Base-by-base conservation (phyloP, 2,888 invertebrate genomes). In the Parasteatoda lunata region DNA sequence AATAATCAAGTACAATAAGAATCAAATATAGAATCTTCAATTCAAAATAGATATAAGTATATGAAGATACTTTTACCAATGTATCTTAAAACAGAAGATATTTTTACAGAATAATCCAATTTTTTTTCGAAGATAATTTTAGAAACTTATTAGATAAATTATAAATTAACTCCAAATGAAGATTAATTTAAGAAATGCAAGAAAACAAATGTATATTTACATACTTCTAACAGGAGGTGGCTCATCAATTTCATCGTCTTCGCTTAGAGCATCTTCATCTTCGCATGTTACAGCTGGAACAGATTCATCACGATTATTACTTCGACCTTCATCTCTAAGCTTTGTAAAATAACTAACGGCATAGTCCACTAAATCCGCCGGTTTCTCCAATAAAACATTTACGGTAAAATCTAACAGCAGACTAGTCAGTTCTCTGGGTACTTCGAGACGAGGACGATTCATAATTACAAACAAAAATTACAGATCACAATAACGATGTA, bases 371-470 rank as follows among this genome's bases (percentile, higher is more conserved):
- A 98, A 95, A 94, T 98, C 97, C 89, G 95, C 95, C 54, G 98
- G 97, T 93, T 97, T 96, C 93, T 98, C 97, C 92, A 98, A 94
- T 91, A 98, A 94, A 93, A 97, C 98, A 92, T 96, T 96, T 92
- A 98, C 98, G 89, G 98, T 98, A 93, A 98, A 98, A 92, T 98
- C 98, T 93, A 98, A 94, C 90, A 98, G 94, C 91, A 98, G 95
- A 93, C 98, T 97, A 92, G 98, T 95, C 91, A 98, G 95, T 93
- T 97, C 97, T 92, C 97, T 96, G 90, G 98, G 98, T 93, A 98
- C 97, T 90, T 93, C 93, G 88, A 92, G 92, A 90, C 91, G 91
- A 91, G 92, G 91, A 68, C 89, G 88, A 81, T 79, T 88, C 88
- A 88, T 88, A 72, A 64, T 79, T 68, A 45, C 45, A 8, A 9